These are phyloP conservation scores for Notolabrus celidotus DNA, from an alignment of 2,797 vertebrate species.

Conservation along the genomic window DNA sequence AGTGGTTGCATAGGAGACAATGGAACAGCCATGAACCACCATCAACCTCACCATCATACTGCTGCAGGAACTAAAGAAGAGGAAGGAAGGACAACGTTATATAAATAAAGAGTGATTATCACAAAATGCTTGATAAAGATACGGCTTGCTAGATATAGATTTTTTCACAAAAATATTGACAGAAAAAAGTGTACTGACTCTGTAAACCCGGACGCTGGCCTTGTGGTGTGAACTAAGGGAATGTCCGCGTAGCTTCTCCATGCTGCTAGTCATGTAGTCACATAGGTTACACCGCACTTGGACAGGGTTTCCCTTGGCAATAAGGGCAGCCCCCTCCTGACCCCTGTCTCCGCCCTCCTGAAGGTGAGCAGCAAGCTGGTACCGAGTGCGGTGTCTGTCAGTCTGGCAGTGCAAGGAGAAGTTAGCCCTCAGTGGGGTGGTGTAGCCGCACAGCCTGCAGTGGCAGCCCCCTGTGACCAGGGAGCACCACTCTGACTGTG, in stretches of 20 bases:
- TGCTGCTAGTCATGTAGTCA: slow-evolving; percentile 95
- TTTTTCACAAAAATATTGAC: background rate
- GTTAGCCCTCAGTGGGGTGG: slow-evolving; percentile 97
- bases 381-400: slow-evolving; percentile 96
- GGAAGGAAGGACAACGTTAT: slow-evolving; percentile 10
- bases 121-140: background rate
- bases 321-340: slow-evolving; percentile 84
- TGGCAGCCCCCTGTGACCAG: slow-evolving; percentile 95
- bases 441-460: slow-evolving; percentile 97
- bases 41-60: slow-evolving; percentile 92
- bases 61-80: slow-evolving; percentile 91
- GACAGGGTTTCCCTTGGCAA: slow-evolving; percentile 94
- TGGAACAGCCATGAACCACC: slow-evolving; percentile 95
- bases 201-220: slow-evolving; percentile 94
- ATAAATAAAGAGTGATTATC: background rate
- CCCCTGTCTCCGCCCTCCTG: slow-evolving; percentile 86
- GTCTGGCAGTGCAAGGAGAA: slow-evolving; percentile 99
- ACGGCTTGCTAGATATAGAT: background rate
- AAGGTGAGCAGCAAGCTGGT: slow-evolving; percentile 97
- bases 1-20: slow-evolving; percentile 96
- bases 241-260: slow-evolving; percentile 97
- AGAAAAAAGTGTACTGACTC: slow-evolving; percentile 84
- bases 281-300: slow-evolving; percentile 97
- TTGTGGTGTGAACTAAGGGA: slow-evolving; percentile 94
- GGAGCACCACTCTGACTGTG: slow-evolving; percentile 97